These are phyloP conservation scores for Caenorhabditis tropicalis DNA, from an alignment of 1,140 invertebrate species.

Conservation along the genomic window DNA sequence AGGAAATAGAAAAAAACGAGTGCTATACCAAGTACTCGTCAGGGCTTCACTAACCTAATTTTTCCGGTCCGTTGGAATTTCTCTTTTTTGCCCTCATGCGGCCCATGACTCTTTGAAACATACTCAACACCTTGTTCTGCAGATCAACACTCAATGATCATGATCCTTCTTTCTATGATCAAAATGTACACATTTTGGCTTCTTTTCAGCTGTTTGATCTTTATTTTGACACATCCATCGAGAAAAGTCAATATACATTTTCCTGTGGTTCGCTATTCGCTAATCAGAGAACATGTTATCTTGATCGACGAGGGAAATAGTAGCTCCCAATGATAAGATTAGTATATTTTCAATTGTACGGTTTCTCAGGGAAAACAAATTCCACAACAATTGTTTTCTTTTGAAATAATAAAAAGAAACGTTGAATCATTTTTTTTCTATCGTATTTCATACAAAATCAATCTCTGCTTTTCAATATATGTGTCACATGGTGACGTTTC, in stretches of 20 bases:
- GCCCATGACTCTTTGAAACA: not conserved
- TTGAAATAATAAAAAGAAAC: not conserved
- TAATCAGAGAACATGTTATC: too few relatives aligned
- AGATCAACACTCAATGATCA: not conserved
- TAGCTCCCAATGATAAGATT: too few relatives aligned
- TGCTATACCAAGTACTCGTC: too few relatives aligned
- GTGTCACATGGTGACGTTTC: not conserved
- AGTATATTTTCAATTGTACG: too few relatives aligned
- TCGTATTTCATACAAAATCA: not conserved
- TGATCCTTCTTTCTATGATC: not conserved
- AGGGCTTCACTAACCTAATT: not conserved
- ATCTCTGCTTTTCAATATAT: not conserved
- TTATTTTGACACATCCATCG: too few relatives aligned
- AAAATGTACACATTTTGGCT: not conserved
- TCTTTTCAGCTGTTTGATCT: not conserved
- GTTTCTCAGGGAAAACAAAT: too few relatives aligned
- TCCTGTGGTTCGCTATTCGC: too few relatives aligned
- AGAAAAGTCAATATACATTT: too few relatives aligned
- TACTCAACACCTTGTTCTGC: not conserved
- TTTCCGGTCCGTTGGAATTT: not conserved
- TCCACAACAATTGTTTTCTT: not conserved
- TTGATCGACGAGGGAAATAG: too few relatives aligned
- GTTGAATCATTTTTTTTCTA: not conserved
- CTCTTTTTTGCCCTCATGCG: not conserved
- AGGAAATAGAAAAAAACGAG: constrained; percentile 2